Percentiles rank a stretch among this genome's conserved stretches.
Evolutionary conservation across 1,140 invertebrate genomes (phyloP).

Genomic region (Drosophila miranda): DNA sequence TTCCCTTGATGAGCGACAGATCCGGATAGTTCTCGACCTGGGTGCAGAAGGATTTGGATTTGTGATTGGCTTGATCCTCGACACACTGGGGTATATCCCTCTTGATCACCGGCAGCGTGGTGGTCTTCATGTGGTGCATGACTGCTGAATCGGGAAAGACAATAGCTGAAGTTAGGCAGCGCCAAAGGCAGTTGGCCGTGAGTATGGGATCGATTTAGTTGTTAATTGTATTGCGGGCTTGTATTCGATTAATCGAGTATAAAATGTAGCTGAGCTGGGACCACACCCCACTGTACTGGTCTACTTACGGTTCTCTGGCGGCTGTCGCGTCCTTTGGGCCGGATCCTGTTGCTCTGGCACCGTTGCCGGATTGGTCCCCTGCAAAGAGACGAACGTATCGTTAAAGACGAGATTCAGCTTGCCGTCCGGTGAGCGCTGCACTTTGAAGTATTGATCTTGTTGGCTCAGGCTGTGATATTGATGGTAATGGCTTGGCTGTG

Average conservation of each 20-base stretch:
- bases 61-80: slow-evolving; percentile 45
- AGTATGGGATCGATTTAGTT: slow-evolving; percentile 60
- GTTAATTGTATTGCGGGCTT: slow-evolving; percentile 48
- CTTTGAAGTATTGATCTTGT: slow-evolving; percentile 74
- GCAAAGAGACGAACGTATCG: slow-evolving; percentile 71
- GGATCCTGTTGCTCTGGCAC: slow-evolving; percentile 11
- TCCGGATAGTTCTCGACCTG: slow-evolving; percentile 70
- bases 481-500: slow-evolving; percentile 56
- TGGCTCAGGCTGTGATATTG: slow-evolving; percentile 72
- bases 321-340: neutral
- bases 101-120: neutral
- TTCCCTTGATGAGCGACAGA: slow-evolving; percentile 50
- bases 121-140: slow-evolving; percentile 4
- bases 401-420: slow-evolving; percentile 81
- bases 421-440: slow-evolving; percentile 78
- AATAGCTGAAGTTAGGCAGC: slow-evolving; percentile 68
- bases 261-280: slow-evolving; percentile 25
- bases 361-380: slow-evolving; percentile 21
- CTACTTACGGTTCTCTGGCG: slow-evolving; percentile 56
- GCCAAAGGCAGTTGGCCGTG: slow-evolving; percentile 54
- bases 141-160: slow-evolving; percentile 59
- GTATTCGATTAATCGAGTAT: slow-evolving; percentile 23
- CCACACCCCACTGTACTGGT: no score
- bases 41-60: slow-evolving; percentile 65
- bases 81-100: neutral